A percentile compares a stretch with the other conserved stretches of the same genome.
Evolutionary conservation across 1,140 invertebrate species (phyloP).

Genomic region (Psilanteris sp.): DNA sequence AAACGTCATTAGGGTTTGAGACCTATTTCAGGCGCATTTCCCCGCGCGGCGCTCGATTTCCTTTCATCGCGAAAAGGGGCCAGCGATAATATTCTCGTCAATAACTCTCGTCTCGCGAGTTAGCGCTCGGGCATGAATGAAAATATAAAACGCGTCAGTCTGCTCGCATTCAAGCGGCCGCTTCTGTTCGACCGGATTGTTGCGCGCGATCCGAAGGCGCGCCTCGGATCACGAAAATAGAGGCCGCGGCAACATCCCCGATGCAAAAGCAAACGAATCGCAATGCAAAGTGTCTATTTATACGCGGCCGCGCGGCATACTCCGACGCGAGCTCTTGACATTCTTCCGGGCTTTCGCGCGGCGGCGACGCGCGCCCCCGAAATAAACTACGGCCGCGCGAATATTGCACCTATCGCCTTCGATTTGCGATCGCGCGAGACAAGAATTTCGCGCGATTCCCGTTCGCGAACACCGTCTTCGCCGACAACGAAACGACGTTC

Average conservation of each 20-base stretch:
- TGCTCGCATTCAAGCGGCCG: constrained; percentile 16
- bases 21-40: constrained; percentile 11
- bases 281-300: constrained; percentile 52
- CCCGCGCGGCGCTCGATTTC: constrained; percentile 18
- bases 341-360: constrained; percentile 16
- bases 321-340: constrained; percentile 34
- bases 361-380: constrained; percentile 4
- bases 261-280: constrained; percentile 51
- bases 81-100: constrained; percentile 28
- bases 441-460: no score
- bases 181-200: constrained; percentile 23
- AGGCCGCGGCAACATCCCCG: constrained; percentile 35
- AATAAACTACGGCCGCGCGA: constrained; percentile 26
- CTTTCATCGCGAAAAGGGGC: constrained; percentile 42
- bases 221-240: constrained; percentile 46
- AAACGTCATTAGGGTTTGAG: constrained; percentile 11
- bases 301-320: constrained; percentile 17
- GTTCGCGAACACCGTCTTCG: no score
- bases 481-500: no score
- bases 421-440: no score
- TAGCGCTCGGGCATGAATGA: constrained; percentile 30
- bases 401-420: neutral
- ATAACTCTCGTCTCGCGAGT: constrained; percentile 40
- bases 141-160: constrained; percentile 42
- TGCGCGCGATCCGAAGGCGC: constrained; percentile 26